Evolutionary conservation across 2,888 invertebrate genomes (phyloP), one percentile per base, ranked within the genome.

Genomic region (Hermaeophaga mercurialis): DNA sequence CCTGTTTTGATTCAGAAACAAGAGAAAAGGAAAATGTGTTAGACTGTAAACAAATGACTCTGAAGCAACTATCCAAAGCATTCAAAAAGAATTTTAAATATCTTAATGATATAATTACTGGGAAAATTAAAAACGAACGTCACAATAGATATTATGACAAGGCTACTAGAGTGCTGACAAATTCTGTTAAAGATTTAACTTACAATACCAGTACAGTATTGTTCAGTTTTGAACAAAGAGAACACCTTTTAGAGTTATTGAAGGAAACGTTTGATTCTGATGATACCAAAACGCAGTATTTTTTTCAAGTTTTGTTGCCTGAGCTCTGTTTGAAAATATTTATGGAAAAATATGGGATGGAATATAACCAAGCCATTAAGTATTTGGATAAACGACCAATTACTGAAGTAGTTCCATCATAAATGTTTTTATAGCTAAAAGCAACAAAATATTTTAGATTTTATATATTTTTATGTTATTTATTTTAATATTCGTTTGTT

Each of bases 311-410:
- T 3, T 56, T 75, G 48, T 56, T 75, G 49, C 74, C 74, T 1
- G 73, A 75, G 56, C 50, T 74, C 7, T 75, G 75, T 58, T 53
- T 72, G 8, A 70, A 67, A 58, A 70, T 75, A 48, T 75, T 74
- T 61, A 74, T 72, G 71, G 70, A 73, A 22, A 63, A 49, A 6
- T 67, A 74, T 61, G 41, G 59, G 9, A 70, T 73, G 71, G 56
- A 54, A 12, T 44, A 63, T 24, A 59, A 66, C 36, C 63, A 65
- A 44, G 70, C 72, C 44, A 38, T 66, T 22, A 41, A 59, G 22
- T 73, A 73, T 66, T 64, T 74, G 33, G 65, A 67, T 33, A 53
- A 64, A 14, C 56, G 65, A 22, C 71, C 72, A 11, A 39, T 70
- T 38, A 55, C 58, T 17, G 15, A 36, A 6, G n/a, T n/a, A n/a